Conservation (phyloP, 2,888 invertebrate genomes). For the Standfussiana lucernea region DNA sequence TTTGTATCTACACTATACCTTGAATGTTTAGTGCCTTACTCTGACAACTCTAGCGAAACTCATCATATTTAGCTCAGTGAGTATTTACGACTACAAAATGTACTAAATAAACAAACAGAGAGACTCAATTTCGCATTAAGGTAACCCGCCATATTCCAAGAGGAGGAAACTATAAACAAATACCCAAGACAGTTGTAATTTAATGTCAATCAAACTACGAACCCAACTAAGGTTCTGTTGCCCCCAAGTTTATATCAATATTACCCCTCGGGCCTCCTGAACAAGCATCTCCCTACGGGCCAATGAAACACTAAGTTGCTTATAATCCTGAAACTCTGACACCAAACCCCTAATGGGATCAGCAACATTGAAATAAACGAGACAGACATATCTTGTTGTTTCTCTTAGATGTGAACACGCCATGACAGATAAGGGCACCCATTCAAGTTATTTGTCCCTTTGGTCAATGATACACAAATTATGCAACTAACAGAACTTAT, state of each 20-base stretch:
- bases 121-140: background rate
- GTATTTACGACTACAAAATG: background rate
- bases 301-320: slow-evolving; percentile 36
- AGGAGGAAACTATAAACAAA: background rate
- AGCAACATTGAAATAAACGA: slow-evolving; percentile 36
- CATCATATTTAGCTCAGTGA: slow-evolving; percentile 14
- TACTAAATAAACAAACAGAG: background rate
- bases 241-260: slow-evolving; percentile 28
- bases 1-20: background rate
- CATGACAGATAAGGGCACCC: slow-evolving; percentile 20
- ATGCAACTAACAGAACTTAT: slow-evolving; percentile 17
- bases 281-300: slow-evolving; percentile 29
- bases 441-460: slow-evolving; percentile 39
- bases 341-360: slow-evolving; percentile 37
- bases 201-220: slow-evolving; percentile 46
- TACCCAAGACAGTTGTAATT: slow-evolving; percentile 33
- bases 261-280: slow-evolving; percentile 1
- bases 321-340: slow-evolving; percentile 33
- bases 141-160: background rate
- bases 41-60: background rate
- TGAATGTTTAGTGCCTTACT: background rate
- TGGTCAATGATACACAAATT: slow-evolving; percentile 22
- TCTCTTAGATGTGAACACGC: slow-evolving; percentile 2
- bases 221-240: slow-evolving; percentile 3
- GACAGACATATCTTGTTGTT: slow-evolving; percentile 26